phyloP scores from a whole-genome alignment of 2,113 vertebrate species.

The Alces alces region DNA sequence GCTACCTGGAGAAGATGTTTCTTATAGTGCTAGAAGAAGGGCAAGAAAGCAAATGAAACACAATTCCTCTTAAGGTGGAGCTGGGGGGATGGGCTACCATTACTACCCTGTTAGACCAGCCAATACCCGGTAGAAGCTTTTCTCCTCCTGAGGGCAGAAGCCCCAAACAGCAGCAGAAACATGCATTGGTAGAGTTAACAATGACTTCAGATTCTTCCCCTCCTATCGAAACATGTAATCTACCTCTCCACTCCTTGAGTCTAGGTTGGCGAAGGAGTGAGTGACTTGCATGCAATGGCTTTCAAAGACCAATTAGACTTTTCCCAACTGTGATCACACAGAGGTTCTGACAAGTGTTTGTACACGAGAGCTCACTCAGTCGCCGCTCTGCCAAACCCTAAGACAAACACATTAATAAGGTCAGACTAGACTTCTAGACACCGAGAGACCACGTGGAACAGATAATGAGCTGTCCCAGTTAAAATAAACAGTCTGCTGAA shows the following conservation, averaged over 20 bases:
- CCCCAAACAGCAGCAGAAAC: background rate
- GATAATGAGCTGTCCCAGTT: background rate
- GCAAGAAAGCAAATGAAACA: background rate
- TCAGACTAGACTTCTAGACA: background rate
- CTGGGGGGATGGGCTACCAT: accelerated
- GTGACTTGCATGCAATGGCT: background rate
- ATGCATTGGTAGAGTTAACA: background rate
- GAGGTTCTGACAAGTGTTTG: background rate
- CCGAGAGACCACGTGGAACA: background rate
- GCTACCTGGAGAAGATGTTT: background rate
- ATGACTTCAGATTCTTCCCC: no score
- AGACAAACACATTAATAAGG: background rate
- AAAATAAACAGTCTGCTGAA: background rate
- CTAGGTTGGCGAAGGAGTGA: background rate
- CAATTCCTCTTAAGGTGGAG: background rate
- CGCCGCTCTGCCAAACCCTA: background rate
- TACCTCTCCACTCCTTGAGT: background rate
- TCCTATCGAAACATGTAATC: background rate
- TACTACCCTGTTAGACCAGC: background rate
- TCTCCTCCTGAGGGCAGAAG: background rate
- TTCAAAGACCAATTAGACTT: background rate
- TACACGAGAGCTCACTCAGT: accelerated
- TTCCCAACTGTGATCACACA: background rate
- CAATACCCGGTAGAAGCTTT: background rate
- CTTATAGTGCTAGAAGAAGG: accelerated